Evolutionary conservation across 2,888 invertebrate species (phyloP).

Genomic region (Pristionchus mayeri): DNA sequence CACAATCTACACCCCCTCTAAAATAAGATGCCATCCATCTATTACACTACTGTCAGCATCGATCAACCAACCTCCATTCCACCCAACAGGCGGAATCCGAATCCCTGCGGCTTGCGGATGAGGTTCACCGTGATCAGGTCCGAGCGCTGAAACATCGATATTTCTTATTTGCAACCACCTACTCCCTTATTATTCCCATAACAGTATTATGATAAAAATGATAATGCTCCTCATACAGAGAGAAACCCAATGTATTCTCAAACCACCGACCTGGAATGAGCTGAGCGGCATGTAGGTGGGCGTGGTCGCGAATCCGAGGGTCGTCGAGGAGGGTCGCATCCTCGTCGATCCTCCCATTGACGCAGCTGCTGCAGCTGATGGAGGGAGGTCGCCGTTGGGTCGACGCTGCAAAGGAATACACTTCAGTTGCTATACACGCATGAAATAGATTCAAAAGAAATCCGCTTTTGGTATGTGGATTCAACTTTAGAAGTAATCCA

Average conservation of each 20-base stretch:
- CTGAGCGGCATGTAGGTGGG: slow-evolving; percentile 75
- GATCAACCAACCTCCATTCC: slow-evolving; percentile 92
- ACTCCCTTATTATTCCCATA: no score
- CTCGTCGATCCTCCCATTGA: slow-evolving; percentile 42
- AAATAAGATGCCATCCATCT: no score
- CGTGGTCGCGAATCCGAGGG: slow-evolving; percentile 72
- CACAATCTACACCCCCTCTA: no score
- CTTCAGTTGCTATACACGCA: no score
- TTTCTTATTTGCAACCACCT: no score
- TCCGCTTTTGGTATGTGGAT: no score
- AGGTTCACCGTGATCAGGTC: slow-evolving; percentile 87
- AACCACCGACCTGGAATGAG: slow-evolving; percentile 58
- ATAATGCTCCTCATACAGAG: no score
- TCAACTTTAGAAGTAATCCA: no score
- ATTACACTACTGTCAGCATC: no score
- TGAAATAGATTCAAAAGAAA: no score
- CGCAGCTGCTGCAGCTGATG: background rate
- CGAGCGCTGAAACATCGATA: slow-evolving; percentile 59
- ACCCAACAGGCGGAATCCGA: slow-evolving; percentile 97
- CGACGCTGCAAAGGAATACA: slow-evolving; percentile 13
- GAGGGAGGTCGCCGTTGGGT: slow-evolving; percentile 29
- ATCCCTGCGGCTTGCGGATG: slow-evolving; percentile 91
- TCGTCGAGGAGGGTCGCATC: slow-evolving; percentile 68
- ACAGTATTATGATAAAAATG: no score
- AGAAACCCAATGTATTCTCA: no score